A percentile compares a stretch with the other conserved stretches of the same genome.
phyloP scores from a whole-genome alignment of 2,888 invertebrate species.

The Dorcus parallelipipedus region DNA sequence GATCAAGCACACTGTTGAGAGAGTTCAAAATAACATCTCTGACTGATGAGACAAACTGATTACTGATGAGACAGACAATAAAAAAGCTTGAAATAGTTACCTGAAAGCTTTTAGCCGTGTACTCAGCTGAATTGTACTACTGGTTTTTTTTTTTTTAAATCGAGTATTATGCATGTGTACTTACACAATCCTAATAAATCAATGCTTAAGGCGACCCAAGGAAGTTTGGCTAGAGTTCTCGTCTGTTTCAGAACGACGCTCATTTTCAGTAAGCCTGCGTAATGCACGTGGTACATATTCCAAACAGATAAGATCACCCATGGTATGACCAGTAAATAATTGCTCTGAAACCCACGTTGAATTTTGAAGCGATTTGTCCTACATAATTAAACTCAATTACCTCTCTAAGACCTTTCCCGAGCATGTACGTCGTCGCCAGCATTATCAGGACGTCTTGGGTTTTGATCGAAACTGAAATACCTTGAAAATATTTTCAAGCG shows the following conservation, averaged over 20 bases:
- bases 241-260: slow-evolving; percentile 29
- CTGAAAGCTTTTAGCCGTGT: too few species aligned
- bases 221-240: slow-evolving; percentile 27
- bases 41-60: too few species aligned
- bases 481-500: slow-evolving; percentile 20
- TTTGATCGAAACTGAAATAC: slow-evolving; percentile 35
- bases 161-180: not conserved
- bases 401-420: slow-evolving; percentile 35
- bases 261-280: slow-evolving; percentile 34
- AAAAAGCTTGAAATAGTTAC: too few species aligned
- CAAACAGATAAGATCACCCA: slow-evolving; percentile 38
- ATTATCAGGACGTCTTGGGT: slow-evolving; percentile 37
- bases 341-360: slow-evolving; percentile 23
- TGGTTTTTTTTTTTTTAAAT: too few species aligned
- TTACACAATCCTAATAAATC: slow-evolving; percentile 32
- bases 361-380: not conserved
- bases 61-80: too few species aligned
- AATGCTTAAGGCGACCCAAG: slow-evolving; percentile 32
- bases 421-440: slow-evolving; percentile 34
- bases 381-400: slow-evolving; percentile 4
- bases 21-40: too few species aligned
- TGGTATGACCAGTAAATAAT: slow-evolving; percentile 35
- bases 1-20: too few species aligned
- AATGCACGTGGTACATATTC: slow-evolving; percentile 40
- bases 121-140: too few species aligned